Percentiles rank a stretch among this genome's conserved stretches.
These are phyloP conservation scores for Noctilio leporinus DNA, from an alignment of 2,113 vertebrate genomes.

Conservation along the genomic window DNA sequence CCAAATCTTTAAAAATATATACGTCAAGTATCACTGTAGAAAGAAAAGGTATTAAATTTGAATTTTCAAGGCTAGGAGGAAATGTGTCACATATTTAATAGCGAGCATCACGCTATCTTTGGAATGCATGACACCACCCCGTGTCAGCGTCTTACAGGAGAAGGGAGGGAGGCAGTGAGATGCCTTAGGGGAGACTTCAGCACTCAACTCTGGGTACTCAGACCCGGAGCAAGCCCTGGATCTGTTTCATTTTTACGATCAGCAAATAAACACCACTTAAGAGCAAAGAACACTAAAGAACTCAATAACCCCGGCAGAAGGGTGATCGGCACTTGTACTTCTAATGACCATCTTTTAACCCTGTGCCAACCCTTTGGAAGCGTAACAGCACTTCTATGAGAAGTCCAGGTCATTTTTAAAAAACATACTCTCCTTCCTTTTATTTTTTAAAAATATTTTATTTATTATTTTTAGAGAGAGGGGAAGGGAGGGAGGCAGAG, in stretches of 20 bases:
- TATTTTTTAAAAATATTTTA: no score
- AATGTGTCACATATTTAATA: not conserved
- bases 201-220: not conserved
- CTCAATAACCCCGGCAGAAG: not conserved
- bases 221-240: not conserved
- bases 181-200: rapidly evolving
- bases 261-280: not conserved
- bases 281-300: not conserved
- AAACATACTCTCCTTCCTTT: not conserved
- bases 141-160: not conserved
- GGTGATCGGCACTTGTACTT: not conserved
- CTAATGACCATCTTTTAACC: not conserved
- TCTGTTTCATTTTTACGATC: not conserved
- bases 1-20: no score
- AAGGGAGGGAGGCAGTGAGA: not conserved
- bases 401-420: not conserved
- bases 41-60: not conserved
- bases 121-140: not conserved
- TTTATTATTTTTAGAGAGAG: no score
- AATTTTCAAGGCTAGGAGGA: not conserved
- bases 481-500: no score
- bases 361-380: not conserved
- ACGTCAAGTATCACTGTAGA: not conserved
- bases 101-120: not conserved
- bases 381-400: not conserved